Percentiles rank a stretch among this genome's conserved stretches.
These are phyloP conservation scores for Bombyx mori DNA, from an alignment of 1,140 invertebrate species.

Conservation along the genomic window DNA sequence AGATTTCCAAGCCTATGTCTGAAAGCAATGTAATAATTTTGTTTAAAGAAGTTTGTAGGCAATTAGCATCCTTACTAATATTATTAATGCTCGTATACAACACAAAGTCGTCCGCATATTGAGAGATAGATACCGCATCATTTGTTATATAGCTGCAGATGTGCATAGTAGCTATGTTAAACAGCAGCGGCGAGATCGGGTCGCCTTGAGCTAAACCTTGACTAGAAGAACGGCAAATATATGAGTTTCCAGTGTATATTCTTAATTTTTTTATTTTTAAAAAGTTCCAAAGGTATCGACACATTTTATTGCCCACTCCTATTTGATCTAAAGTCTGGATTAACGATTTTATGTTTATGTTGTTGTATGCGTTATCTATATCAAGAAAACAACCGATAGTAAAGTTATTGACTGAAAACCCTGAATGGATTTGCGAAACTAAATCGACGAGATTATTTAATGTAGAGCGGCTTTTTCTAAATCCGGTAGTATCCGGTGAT, in stretches of 20 bases:
- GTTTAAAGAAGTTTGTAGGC: no score
- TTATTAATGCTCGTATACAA: background rate
- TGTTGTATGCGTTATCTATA: slow-evolving; percentile 6
- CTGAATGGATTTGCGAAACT: slow-evolving; percentile 8
- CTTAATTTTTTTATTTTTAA: slow-evolving; percentile 1
- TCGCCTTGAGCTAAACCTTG: slow-evolving; percentile 5
- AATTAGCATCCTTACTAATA: no score
- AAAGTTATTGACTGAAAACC: slow-evolving; percentile 11
- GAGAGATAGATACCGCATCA: background rate
- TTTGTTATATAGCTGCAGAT: slow-evolving; percentile 1
- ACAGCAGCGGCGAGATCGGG: slow-evolving; percentile 8
- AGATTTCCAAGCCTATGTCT: no score
- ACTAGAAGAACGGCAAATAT: background rate
- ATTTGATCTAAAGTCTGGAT: background rate
- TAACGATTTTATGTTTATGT: slow-evolving; percentile 1
- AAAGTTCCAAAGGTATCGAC: slow-evolving; percentile 3
- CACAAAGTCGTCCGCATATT: slow-evolving; percentile 4
- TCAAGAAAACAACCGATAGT: slow-evolving; percentile 14
- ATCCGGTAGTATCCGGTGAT: slow-evolving; percentile 1
- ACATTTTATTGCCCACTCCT: background rate
- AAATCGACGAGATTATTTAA: slow-evolving; percentile 10
- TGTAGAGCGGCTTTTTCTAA: slow-evolving; percentile 9
- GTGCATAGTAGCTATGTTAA: slow-evolving; percentile 4
- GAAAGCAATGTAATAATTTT: no score
- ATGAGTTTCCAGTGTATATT: background rate